These are phyloP conservation scores for Molanna angustata DNA, from an alignment of 2,888 invertebrate genomes.

Conservation along the genomic window DNA sequence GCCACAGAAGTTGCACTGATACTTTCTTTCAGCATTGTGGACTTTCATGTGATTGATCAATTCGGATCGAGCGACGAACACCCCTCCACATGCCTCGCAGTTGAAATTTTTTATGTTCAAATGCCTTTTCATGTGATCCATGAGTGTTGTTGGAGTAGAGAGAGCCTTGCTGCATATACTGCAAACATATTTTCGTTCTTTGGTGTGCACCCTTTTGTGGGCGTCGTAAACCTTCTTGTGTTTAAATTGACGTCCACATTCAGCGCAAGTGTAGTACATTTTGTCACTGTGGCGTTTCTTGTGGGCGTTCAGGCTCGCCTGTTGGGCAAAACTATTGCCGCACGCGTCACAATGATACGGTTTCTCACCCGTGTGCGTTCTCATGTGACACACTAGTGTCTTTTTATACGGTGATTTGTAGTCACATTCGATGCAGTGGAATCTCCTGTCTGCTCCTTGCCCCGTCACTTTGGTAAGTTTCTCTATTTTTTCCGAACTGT, in stretches of 20 bases:
- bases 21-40: slow-evolving; percentile 35
- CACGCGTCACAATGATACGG: slow-evolving; percentile 47
- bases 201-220: slow-evolving; percentile 45
- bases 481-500: neutral
- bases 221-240: slow-evolving; percentile 47
- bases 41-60: slow-evolving; percentile 46
- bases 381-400: slow-evolving; percentile 49
- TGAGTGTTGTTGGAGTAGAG: slow-evolving; percentile 46
- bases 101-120: slow-evolving; percentile 48
- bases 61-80: slow-evolving; percentile 50
- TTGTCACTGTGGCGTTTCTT: slow-evolving; percentile 45
- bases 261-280: slow-evolving; percentile 45
- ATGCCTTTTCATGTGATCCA: slow-evolving; percentile 47
- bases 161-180: slow-evolving; percentile 45
- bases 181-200: slow-evolving; percentile 41
- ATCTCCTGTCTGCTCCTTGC: slow-evolving; percentile 42
- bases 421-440: slow-evolving; percentile 47
- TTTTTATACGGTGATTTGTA: slow-evolving; percentile 51
- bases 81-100: slow-evolving; percentile 51
- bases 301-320: slow-evolving; percentile 47
- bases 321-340: slow-evolving; percentile 49
- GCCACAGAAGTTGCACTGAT: slow-evolving; percentile 2
- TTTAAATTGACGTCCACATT: slow-evolving; percentile 53
- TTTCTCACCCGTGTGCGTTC: slow-evolving; percentile 48
- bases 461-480: slow-evolving; percentile 37